phyloP scores from a whole-genome alignment of 2,888 invertebrate species.

The Bruchidius siliquastri region DNA sequence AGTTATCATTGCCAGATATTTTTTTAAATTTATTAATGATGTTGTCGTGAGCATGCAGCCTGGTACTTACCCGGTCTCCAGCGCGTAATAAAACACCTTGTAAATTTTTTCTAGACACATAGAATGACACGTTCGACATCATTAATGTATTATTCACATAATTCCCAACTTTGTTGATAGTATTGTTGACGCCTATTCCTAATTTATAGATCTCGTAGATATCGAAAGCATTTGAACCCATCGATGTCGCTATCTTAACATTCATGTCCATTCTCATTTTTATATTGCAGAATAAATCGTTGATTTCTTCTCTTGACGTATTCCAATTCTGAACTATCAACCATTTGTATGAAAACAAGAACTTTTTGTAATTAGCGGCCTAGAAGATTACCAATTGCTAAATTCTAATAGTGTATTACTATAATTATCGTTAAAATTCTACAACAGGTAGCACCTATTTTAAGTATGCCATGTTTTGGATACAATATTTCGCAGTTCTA shows the following conservation, averaged over 20 bases:
- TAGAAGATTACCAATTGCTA: neutral
- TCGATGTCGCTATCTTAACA: slow-evolving; percentile 19
- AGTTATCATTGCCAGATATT: too few species aligned
- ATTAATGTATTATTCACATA: slow-evolving; percentile 4
- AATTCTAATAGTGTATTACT: too few species aligned
- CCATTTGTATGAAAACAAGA: slow-evolving; percentile 30
- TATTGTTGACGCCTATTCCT: slow-evolving; percentile 17
- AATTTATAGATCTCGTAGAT: slow-evolving; percentile 29
- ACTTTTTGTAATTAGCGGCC: slow-evolving; percentile 5
- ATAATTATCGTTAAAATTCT: too few species aligned
- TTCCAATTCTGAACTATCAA: slow-evolving; percentile 10
- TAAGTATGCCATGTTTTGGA: too few species aligned
- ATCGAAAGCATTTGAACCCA: slow-evolving; percentile 11
- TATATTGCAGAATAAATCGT: slow-evolving; percentile 13
- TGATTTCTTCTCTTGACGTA: slow-evolving; percentile 4
- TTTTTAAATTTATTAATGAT: too few species aligned
- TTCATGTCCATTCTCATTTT: slow-evolving; percentile 27
- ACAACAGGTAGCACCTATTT: too few species aligned
- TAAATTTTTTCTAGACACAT: slow-evolving; percentile 30
- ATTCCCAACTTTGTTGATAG: slow-evolving; percentile 4
- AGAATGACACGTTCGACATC: slow-evolving; percentile 14
- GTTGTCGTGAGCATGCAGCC: too few species aligned
- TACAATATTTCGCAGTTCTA: too few species aligned
- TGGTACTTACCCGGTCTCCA: slow-evolving; percentile 30
- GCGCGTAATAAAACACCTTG: slow-evolving; percentile 25